A percentile compares a stretch with the other conserved stretches of the same genome.
Evolutionary conservation across 2,888 invertebrate species (phyloP).

Genomic region (Plagiodera versicolora): DNA sequence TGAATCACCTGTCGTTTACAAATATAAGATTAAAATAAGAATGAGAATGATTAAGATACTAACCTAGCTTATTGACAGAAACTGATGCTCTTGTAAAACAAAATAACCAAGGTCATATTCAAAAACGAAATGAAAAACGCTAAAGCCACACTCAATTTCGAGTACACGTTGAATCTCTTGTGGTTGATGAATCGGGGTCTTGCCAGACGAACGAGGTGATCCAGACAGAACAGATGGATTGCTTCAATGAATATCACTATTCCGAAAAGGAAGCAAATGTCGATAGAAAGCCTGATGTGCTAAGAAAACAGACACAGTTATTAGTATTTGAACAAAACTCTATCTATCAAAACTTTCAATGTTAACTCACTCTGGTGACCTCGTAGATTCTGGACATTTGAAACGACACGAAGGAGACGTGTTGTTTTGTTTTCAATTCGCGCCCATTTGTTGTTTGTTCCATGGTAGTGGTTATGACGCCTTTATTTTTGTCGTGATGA

Average conservation of each 20-base stretch:
- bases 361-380: background rate
- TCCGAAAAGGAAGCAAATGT: slow-evolving; percentile 13
- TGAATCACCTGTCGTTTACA: no score
- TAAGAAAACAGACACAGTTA: background rate
- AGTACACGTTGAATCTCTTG: slow-evolving; percentile 3
- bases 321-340: no score
- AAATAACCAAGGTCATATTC: background rate
- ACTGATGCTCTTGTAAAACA: slow-evolving; percentile 1
- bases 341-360: no score
- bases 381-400: background rate
- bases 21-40: no score
- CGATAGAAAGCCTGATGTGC: background rate
- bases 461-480: background rate
- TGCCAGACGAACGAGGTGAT: slow-evolving; percentile 12
- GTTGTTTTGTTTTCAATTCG: background rate
- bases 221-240: slow-evolving; percentile 16
- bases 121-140: background rate
- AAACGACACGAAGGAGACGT: background rate
- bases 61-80: background rate
- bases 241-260: slow-evolving; percentile 9
- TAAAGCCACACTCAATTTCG: background rate
- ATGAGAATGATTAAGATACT: no score
- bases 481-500: background rate
- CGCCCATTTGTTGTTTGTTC: background rate
- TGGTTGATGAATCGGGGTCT: slow-evolving; percentile 13